These are phyloP conservation scores for Nemurella pictetii DNA, from an alignment of 2,888 invertebrate species.

Conservation along the genomic window DNA sequence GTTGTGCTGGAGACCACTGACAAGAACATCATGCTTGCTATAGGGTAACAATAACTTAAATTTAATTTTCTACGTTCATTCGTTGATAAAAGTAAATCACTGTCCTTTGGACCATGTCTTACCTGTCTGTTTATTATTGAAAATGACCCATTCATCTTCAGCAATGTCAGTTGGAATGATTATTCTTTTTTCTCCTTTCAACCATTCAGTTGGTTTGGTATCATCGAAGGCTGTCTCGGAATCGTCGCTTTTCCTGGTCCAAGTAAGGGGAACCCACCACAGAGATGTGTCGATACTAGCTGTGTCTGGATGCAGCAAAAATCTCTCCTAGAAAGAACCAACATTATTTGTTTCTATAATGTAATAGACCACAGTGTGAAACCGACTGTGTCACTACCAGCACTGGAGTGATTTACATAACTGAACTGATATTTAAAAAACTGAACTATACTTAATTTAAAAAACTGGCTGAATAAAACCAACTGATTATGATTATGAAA, in stretches of 20 bases:
- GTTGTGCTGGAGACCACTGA: too few relatives aligned
- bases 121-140: conserved; percentile 75
- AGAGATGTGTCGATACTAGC: background rate
- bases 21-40: background rate
- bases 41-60: too few relatives aligned
- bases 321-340: conserved; percentile 21
- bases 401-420: too few relatives aligned
- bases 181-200: conserved; percentile 7
- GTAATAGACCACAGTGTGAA: too few relatives aligned
- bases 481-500: background rate
- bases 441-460: background rate
- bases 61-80: too few relatives aligned
- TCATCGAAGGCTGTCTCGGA: background rate
- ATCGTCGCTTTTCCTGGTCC: conserved; percentile 21
- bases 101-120: conserved; percentile 47
- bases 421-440: too few relatives aligned
- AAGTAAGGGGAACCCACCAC: conserved; percentile 24
- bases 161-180: background rate
- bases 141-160: conserved; percentile 62
- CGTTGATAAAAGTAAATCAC: too few relatives aligned
- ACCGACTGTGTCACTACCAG: too few relatives aligned
- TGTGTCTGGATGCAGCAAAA: background rate
- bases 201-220: conserved; percentile 26
- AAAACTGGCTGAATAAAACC: background rate
- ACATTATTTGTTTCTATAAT: background rate